phyloP scores from a whole-genome alignment of 2,797 vertebrate species.

The Rhinophrynus dorsalis region DNA sequence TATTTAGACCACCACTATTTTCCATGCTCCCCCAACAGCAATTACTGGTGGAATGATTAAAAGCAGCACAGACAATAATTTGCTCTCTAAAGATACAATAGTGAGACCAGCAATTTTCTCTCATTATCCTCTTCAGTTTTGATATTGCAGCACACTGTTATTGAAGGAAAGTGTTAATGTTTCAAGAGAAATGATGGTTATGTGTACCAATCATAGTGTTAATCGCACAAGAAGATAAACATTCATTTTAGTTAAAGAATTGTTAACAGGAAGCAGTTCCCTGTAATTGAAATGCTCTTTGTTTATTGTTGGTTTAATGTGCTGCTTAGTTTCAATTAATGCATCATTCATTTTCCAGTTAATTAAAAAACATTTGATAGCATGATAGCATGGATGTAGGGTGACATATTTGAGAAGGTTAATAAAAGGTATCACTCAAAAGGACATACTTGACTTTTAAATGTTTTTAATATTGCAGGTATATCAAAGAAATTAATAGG shows the following conservation, averaged over 20 bases:
- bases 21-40: slow-evolving; percentile 60
- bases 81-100: slow-evolving; percentile 60
- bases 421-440: too few relatives aligned
- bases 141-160: slow-evolving; percentile 60
- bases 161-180: slow-evolving; percentile 59
- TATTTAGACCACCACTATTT: slow-evolving; percentile 66
- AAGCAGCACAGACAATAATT: slow-evolving; percentile 58
- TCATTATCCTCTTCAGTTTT: slow-evolving; percentile 56
- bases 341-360: too few relatives aligned
- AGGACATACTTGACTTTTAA: too few relatives aligned
- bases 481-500: too few relatives aligned
- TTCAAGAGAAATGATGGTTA: slow-evolving; percentile 52
- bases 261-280: too few relatives aligned
- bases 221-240: slow-evolving; percentile 8
- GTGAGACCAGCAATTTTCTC: slow-evolving; percentile 60
- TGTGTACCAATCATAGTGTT: slow-evolving; percentile 38
- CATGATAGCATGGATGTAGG: too few relatives aligned
- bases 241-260: slow-evolving; percentile 8
- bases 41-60: slow-evolving; percentile 64
- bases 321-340: too few relatives aligned
- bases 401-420: too few relatives aligned
- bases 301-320: too few relatives aligned
- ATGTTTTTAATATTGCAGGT: too few relatives aligned
- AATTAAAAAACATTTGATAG: too few relatives aligned
- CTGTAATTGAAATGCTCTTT: too few relatives aligned